phyloP scores from a whole-genome alignment of 2,113 vertebrate genomes.

The Pavo muticus region DNA sequence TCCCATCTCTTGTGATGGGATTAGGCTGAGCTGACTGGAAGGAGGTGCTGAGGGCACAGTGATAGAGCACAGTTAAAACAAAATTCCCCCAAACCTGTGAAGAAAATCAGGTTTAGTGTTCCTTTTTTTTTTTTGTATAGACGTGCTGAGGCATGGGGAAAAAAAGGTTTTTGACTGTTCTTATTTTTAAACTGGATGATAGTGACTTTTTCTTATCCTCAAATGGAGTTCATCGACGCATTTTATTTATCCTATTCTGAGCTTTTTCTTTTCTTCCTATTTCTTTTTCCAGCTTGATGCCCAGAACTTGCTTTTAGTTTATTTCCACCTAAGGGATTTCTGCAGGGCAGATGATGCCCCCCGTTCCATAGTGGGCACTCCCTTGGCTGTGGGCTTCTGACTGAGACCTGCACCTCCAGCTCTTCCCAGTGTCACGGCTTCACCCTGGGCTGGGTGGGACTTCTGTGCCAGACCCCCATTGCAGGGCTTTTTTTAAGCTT shows the following conservation, averaged over 20 bases:
- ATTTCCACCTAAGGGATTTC: not conserved
- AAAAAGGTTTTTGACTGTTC: rapidly evolving
- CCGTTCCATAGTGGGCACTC: rapidly evolving
- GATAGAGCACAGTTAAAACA: not conserved
- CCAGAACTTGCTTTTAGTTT: not conserved
- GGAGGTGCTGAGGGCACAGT: not conserved
- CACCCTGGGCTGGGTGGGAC: not conserved
- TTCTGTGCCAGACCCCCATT: not conserved
- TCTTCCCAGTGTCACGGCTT: not conserved
- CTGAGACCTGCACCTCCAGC: not conserved
- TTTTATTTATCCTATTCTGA: not conserved
- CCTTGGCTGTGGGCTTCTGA: not conserved
- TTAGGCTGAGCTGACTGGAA: not conserved
- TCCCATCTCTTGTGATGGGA: not conserved
- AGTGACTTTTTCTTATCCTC: not conserved
- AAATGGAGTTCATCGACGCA: not conserved
- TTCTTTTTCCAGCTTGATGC: not conserved
- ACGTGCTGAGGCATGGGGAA: not conserved
- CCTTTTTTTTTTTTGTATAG: not conserved
- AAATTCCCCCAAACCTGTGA: not conserved
- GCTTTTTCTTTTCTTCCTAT: not conserved
- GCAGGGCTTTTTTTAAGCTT: not conserved
- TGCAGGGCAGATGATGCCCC: not conserved
- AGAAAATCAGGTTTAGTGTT: not conserved
- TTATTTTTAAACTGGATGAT: not conserved